Percentiles rank a stretch among this genome's conserved stretches.
These are phyloP conservation scores for Elephantulus edwardii DNA, from an alignment of 2,113 vertebrate species.

Conservation along the genomic window DNA sequence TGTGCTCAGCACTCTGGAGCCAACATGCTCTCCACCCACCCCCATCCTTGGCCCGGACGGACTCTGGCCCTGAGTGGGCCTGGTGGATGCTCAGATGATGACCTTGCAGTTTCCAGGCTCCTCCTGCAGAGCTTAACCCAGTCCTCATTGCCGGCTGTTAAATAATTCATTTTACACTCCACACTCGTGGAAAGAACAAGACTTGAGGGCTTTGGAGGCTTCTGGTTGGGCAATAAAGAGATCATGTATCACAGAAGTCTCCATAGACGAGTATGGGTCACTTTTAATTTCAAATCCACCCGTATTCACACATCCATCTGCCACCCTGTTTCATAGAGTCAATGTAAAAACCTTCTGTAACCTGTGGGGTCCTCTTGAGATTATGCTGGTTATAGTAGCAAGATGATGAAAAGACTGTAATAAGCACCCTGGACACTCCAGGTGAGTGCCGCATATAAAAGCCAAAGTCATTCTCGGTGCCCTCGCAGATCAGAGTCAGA, in stretches of 20 bases:
- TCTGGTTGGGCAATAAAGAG: conserved; percentile 9
- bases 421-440: not conserved
- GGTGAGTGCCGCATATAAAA: not conserved
- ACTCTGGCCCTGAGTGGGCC: not conserved
- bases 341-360: not conserved
- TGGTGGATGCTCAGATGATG: not conserved
- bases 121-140: not conserved
- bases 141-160: not conserved
- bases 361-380: not conserved
- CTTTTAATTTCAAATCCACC: conserved; percentile 13
- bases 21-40: not conserved
- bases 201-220: conserved; percentile 24
- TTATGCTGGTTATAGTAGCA: not conserved
- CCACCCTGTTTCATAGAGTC: not conserved
- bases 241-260: not conserved
- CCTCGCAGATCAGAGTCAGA: not conserved
- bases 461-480: fast-evolving
- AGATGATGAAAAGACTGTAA: not conserved
- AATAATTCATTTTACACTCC: conserved; percentile 39
- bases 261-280: not conserved
- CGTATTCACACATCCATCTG: not conserved
- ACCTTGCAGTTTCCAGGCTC: not conserved
- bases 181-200: not conserved
- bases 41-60: not conserved
- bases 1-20: not conserved